Evolutionary conservation across 2,888 invertebrate species (phyloP).

Genomic region (Mythimna vitellina): DNA sequence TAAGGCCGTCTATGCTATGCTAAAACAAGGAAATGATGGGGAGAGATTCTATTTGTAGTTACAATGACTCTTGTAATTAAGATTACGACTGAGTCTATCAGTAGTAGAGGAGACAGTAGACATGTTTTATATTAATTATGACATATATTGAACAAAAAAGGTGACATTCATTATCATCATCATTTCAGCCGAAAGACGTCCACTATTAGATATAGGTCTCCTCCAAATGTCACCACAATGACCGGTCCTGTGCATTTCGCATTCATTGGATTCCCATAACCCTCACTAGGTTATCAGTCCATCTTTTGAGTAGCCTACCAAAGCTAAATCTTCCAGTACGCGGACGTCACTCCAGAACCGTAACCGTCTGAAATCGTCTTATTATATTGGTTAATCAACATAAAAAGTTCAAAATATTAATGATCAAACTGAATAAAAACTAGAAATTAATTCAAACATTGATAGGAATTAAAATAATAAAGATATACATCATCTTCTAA

Average conservation of each 20-base stretch:
- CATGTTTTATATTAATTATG: not conserved
- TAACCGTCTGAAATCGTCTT: not conserved
- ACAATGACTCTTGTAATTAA: not conserved
- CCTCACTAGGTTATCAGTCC: too few species aligned
- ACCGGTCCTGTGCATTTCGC: too few species aligned
- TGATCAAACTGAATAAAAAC: not conserved
- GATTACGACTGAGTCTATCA: not conserved
- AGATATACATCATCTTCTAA: constrained; percentile 9
- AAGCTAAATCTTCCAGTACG: too few species aligned
- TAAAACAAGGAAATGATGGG: not conserved
- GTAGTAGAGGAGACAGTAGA: too few species aligned
- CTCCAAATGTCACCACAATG: too few species aligned
- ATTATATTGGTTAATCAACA: not conserved
- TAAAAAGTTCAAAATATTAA: not conserved
- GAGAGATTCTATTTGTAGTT: not conserved
- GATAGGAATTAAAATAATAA: not conserved
- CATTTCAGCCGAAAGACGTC: too few species aligned
- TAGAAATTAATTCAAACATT: not conserved
- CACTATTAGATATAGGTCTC: too few species aligned
- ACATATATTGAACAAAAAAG: not conserved
- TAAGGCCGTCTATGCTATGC: too few species aligned
- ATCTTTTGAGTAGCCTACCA: too few species aligned
- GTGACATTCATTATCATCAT: too few species aligned
- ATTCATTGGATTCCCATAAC: too few species aligned
- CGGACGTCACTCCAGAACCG: too few species aligned